phyloP scores from a whole-genome alignment of 2,113 vertebrate genomes.

The Macrotis lagotis region DNA sequence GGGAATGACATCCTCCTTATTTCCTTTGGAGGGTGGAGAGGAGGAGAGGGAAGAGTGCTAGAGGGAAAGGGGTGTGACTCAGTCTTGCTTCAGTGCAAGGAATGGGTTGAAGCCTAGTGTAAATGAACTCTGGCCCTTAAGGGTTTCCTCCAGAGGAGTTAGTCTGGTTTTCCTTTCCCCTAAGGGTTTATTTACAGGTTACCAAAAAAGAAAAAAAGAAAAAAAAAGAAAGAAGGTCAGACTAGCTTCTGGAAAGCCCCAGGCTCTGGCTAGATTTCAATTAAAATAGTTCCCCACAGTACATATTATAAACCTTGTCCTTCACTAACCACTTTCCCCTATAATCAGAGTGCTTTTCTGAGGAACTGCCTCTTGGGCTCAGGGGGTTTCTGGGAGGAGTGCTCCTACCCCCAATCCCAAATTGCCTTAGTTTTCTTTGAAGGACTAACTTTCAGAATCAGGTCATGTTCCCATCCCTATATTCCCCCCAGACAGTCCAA shows the following conservation, averaged over 20 bases:
- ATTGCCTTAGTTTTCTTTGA: neutral
- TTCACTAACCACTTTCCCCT: neutral
- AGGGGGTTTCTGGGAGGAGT: neutral
- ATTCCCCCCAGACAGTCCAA: neutral
- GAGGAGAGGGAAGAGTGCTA: neutral
- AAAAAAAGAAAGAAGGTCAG: neutral
- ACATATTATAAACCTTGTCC: neutral
- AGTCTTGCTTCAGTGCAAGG: neutral
- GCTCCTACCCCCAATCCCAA: neutral
- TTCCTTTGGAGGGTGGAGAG: neutral
- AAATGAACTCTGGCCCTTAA: neutral
- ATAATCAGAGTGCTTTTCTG: neutral
- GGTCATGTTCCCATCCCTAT: neutral
- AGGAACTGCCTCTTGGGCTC: neutral
- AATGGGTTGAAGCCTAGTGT: neutral
- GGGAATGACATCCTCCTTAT: neutral
- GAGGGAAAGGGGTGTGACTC: neutral
- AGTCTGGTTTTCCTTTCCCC: conserved; percentile 3
- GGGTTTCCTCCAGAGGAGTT: neutral
- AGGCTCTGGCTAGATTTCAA: neutral
- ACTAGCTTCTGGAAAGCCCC: neutral
- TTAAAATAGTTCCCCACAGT: neutral
- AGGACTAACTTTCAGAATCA: neutral
- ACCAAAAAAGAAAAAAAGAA: neutral
- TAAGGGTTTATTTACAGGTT: conserved; percentile 10